Conservation (phyloP, 2,113 vertebrate genomes). For the Synchiropus splendidus region DNA sequence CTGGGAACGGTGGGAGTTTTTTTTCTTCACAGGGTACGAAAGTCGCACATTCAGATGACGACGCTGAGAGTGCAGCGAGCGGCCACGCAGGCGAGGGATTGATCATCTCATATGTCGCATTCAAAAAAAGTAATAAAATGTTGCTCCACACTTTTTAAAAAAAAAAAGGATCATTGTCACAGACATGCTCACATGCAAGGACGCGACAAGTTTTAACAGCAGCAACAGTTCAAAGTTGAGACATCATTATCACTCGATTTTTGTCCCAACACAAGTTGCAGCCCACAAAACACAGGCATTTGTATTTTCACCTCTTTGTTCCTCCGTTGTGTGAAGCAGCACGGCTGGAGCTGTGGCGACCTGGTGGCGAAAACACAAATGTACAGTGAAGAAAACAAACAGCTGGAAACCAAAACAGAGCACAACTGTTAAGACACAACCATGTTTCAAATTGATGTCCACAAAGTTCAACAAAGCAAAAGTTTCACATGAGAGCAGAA, state of each 20-base stretch:
- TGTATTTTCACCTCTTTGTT: constrained; percentile 1
- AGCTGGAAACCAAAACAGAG: constrained; percentile 21
- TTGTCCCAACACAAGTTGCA: constrained; percentile 12
- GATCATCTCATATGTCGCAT: too few species aligned
- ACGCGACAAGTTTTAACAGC: background rate
- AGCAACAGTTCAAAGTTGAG: constrained; percentile 12
- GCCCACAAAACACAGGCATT: constrained; percentile 9
- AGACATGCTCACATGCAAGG: background rate
- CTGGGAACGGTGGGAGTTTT: constrained; percentile 55
- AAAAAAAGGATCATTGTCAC: too few species aligned
- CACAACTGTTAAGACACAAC: background rate
- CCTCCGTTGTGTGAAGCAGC: constrained; percentile 16
- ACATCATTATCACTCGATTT: constrained; percentile 27
- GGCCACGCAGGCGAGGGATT: too few species aligned
- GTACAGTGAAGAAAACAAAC: constrained; percentile 21
- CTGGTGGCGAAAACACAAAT: background rate
- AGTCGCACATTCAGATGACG: constrained; percentile 29
- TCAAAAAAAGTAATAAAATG: too few species aligned
- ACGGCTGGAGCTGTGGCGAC: too few species aligned
- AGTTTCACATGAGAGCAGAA: constrained; percentile 29
- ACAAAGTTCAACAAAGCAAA: constrained; percentile 11
- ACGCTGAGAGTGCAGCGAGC: constrained; percentile 13
- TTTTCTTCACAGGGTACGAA: constrained; percentile 24
- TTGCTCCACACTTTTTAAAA: too few species aligned
- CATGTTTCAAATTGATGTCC: background rate